These are phyloP conservation scores for Turritopsis rubra DNA, from an alignment of 30 jellyfish, hydroid and myxozoan species.

Conservation along the genomic window DNA sequence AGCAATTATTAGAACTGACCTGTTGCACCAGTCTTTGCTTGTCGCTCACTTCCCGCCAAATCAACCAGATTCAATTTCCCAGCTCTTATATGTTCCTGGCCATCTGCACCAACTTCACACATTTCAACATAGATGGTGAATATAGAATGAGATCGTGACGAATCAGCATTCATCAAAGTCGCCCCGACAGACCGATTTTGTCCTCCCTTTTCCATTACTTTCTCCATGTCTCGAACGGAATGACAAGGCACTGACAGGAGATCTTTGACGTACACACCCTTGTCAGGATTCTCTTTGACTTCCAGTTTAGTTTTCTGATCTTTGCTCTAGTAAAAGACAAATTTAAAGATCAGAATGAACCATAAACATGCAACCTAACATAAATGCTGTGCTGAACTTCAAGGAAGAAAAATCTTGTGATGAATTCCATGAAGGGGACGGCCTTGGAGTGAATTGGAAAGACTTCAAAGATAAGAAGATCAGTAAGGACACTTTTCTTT, in stretches of 20 bases:
- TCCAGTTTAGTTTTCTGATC: constrained; percentile 80
- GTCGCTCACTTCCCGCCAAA: constrained; percentile 98
- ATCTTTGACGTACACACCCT: constrained; percentile 88
- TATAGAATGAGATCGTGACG: constrained; percentile 94
- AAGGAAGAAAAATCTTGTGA: too few species aligned
- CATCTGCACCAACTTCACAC: constrained; percentile 86
- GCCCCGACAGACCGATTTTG: constrained; percentile 97
- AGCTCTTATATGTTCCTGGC: constrained; percentile 84
- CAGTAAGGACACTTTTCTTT: too few species aligned
- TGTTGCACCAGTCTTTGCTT: constrained; percentile 94
- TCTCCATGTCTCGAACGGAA: constrained; percentile 84
- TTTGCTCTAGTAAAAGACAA: constrained; percentile 28
- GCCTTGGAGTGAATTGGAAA: too few species aligned
- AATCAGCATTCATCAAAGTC: constrained; percentile 95
- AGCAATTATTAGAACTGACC: constrained; percentile 1
- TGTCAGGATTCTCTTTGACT: constrained; percentile 90
- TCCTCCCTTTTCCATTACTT: constrained; percentile 85
- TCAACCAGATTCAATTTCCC: constrained; percentile 90
- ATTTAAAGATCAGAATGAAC: not conserved
- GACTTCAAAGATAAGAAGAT: too few species aligned
- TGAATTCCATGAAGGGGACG: too few species aligned
- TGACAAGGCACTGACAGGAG: constrained; percentile 82
- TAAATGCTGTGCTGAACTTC: too few species aligned
- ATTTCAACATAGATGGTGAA: constrained; percentile 93
- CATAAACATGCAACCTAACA: not conserved